Base-by-base conservation (phyloP, 1,140 invertebrate genomes). In the Oncopodura yosiiana region DNA sequence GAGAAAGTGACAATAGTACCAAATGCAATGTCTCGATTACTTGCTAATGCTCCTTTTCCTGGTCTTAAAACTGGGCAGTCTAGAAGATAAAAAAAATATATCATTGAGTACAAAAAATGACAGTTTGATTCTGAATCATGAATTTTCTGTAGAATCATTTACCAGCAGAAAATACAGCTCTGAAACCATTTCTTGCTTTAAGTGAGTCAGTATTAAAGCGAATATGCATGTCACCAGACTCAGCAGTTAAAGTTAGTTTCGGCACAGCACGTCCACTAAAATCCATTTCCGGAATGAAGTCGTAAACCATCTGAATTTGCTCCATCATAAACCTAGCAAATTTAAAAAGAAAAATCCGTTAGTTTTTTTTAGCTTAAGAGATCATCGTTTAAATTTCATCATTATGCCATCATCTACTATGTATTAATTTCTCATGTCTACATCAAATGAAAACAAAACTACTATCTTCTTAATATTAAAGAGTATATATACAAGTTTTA, bases 81-180 rank as follows among this genome's bases (percentile, higher is more conserved):
- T 87, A 65, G 64, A 77, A 76, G 39, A 45, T 5, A 45, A 16
- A 30, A 29, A 36, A 8, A n/a, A 6, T 41, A 6, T 16, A 8
- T 41, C 6, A 8, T 8, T 9, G 38, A 8, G 32, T 34, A 11
- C n/a, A n/a, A n/a, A n/a, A n/a, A n/a, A n/a, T n/a, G n/a, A n/a
- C 9, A 30, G 6, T 34, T 8, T 34, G 30, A 34, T 14, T 6
- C 6, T 34, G 30, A 8, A 14, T 14, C 30, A 24, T 42, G 3
- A 19, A 23, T 23, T 21, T 11, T 5, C 39, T 3, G 24, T 23
- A 11, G 24, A 21, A 23, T 41, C 3, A 8, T 44, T 62, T 71
- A 87, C 86, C 86, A 64, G 91, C 88, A 61, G 89, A 94, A 71
- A 91, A 96, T 14, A 82, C 85, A 21, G 90, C 87, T 69, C 84